Percentiles rank a stretch among this genome's conserved stretches.
Conservation (phyloP, 1,140 invertebrate genomes). For the Condylostylus longicornis region DNA sequence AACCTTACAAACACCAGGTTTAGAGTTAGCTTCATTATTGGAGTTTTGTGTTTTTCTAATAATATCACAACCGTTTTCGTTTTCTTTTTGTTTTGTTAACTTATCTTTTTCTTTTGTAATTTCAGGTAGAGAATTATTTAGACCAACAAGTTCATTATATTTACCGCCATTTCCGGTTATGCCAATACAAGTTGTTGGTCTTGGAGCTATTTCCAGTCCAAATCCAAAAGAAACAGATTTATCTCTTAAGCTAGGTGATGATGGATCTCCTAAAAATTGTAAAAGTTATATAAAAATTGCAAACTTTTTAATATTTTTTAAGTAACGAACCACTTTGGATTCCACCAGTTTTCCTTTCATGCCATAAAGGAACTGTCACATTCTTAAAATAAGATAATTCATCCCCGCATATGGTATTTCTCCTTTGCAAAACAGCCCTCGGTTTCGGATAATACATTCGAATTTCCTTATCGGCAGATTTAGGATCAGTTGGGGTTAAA, state of each 20-base stretch:
- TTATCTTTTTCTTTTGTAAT: conserved; percentile 11
- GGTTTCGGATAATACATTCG: conserved; percentile 61
- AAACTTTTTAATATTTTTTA: too few species aligned
- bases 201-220: conserved; percentile 45
- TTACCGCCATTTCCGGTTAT: conserved; percentile 18
- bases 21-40: conserved; percentile 15
- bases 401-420: conserved; percentile 71
- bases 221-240: conserved; percentile 56
- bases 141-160: conserved; percentile 1
- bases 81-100: conserved; percentile 14
- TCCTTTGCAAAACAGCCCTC: conserved; percentile 53
- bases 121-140: conserved; percentile 7
- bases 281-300: too few species aligned
- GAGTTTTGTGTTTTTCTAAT: conserved; percentile 16
- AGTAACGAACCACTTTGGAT: neutral
- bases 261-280: conserved; percentile 24
- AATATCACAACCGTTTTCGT: conserved; percentile 17
- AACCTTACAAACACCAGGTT: conserved; percentile 30
- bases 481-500: conserved; percentile 24
- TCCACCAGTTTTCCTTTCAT: conserved; percentile 18
- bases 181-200: conserved; percentile 51
- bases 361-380: conserved; percentile 18
- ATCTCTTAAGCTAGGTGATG: conserved; percentile 37
- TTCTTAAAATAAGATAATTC: conserved; percentile 20
- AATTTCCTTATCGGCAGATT: conserved; percentile 23